Percentiles rank a stretch among this genome's conserved stretches.
These are phyloP conservation scores for Gobio gobio DNA, from an alignment of 2,113 vertebrate genomes.

Conservation along the genomic window DNA sequence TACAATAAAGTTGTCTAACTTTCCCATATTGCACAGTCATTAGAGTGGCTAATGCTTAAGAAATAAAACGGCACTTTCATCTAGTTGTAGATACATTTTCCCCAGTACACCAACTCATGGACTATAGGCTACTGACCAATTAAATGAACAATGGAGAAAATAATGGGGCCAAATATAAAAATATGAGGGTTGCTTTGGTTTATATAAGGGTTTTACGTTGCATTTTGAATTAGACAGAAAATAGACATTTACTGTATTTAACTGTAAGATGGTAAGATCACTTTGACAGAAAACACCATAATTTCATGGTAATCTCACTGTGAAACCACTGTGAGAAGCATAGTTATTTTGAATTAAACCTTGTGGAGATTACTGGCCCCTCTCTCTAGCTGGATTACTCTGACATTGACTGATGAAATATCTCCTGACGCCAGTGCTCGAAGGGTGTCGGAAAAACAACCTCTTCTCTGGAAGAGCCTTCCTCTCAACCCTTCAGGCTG, in stretches of 20 bases:
- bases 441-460: constrained; percentile 43
- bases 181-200: not conserved
- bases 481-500: constrained; percentile 48
- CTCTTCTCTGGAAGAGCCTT: constrained; percentile 22
- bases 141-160: not conserved
- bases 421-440: constrained; percentile 39
- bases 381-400: constrained; percentile 18
- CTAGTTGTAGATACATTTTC: no score
- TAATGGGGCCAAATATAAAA: not conserved
- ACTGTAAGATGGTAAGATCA: not conserved
- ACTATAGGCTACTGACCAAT: no score
- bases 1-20: not conserved
- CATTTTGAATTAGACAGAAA: not conserved
- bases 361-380: not conserved
- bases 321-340: not conserved
- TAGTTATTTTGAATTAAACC: constrained; percentile 41
- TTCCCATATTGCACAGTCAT: not conserved
- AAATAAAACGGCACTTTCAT: not conserved
- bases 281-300: not conserved
- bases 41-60: not conserved
- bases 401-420: constrained; percentile 42
- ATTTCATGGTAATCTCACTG: not conserved
- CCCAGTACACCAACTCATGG: no score
- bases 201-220: not conserved
- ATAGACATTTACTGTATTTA: not conserved